These are phyloP conservation scores for Calyptomena viridis DNA, from an alignment of 2,113 vertebrate species.

Conservation along the genomic window DNA sequence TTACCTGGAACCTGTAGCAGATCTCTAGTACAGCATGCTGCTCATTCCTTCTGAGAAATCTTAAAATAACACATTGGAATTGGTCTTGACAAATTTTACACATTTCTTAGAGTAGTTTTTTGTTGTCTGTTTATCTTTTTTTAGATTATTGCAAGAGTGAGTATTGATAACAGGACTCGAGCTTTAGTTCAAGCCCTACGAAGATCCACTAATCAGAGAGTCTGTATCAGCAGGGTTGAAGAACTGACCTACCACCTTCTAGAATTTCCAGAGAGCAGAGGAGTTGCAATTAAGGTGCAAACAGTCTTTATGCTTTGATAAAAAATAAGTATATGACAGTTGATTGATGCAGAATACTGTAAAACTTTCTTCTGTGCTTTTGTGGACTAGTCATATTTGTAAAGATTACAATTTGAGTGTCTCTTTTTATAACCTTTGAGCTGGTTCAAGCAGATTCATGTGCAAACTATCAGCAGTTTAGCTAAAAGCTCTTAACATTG, in stretches of 20 bases:
- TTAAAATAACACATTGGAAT: not conserved
- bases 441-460: not conserved
- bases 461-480: not conserved
- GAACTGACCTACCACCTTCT: conserved; percentile 93
- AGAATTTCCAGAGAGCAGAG: conserved; percentile 92
- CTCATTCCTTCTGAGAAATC: conserved; percentile 6
- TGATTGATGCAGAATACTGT: not conserved
- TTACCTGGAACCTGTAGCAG: not conserved
- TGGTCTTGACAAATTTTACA: not conserved
- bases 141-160: conserved; percentile 95
- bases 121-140: conserved; percentile 8
- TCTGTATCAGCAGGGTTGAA: conserved; percentile 92
- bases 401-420: not conserved
- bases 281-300: conserved; percentile 89
- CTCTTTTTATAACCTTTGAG: not conserved
- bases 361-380: not conserved
- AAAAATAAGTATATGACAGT: not conserved
- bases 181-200: conserved; percentile 89
- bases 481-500: not conserved
- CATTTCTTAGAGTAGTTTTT: not conserved
- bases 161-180: conserved; percentile 93
- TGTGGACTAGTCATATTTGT: not conserved
- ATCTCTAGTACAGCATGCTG: not conserved
- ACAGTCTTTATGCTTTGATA: not conserved
- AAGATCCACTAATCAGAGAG: conserved; percentile 83